Evolutionary conservation across 2,113 vertebrate species (phyloP).

Genomic region (Bubalus kerabau): DNA sequence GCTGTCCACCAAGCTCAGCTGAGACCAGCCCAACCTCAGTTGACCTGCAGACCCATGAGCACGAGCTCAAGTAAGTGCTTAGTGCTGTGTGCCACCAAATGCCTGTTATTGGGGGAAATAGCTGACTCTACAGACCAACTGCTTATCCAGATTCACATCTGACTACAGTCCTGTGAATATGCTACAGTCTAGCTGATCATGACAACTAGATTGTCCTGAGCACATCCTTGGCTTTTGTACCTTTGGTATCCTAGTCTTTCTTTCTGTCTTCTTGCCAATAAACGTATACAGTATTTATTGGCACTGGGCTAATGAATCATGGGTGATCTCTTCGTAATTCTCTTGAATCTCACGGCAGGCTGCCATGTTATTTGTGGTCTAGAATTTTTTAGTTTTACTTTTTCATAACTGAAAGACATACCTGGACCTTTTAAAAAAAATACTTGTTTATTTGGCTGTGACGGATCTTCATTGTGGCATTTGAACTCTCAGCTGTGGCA

Average conservation of each 20-base stretch:
- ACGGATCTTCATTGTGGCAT: not conserved
- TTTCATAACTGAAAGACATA: not conserved
- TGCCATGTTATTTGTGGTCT: not conserved
- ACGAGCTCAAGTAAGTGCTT: not conserved
- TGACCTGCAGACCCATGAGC: not conserved
- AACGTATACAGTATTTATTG: not conserved
- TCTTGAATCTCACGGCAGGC: not conserved
- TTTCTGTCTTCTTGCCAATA: not conserved
- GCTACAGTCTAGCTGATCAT: not conserved
- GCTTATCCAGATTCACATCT: not conserved
- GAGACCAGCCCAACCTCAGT: not conserved
- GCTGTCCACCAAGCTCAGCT: not conserved
- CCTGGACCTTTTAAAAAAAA: not conserved
- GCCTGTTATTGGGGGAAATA: not conserved
- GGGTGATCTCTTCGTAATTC: not conserved
- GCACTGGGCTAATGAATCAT: not conserved
- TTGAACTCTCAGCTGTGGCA: not conserved
- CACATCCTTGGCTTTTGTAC: not conserved
- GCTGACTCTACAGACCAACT: not conserved
- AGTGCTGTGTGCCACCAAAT: not conserved
- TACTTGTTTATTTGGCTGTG: not conserved
- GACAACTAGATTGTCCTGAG: not conserved
- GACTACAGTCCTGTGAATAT: not conserved
- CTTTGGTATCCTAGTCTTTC: not conserved
- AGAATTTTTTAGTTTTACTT: not conserved